Percentiles rank a stretch among this genome's conserved stretches.
These are phyloP conservation scores for Antheraea mylitta DNA, from an alignment of 1,140 invertebrate genomes.

Conservation along the genomic window DNA sequence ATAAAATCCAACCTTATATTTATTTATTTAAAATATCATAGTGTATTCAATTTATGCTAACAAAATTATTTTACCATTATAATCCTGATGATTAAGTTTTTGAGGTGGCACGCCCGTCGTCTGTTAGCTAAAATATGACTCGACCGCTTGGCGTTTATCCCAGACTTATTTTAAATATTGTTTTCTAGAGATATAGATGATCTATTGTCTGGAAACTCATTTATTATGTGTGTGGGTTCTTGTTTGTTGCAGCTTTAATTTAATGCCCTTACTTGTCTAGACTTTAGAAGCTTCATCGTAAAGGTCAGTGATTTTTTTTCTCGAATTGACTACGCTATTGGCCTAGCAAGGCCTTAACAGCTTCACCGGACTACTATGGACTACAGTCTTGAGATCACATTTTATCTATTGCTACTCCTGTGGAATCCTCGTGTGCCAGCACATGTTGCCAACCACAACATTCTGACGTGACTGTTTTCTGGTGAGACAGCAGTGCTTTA, in stretches of 20 bases:
- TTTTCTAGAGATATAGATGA: neutral
- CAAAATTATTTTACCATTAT: neutral
- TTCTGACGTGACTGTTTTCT: no score
- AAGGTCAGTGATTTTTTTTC: no score
- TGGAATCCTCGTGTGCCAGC: no score
- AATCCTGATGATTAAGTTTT: slow-evolving; percentile 4
- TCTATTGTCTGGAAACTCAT: neutral
- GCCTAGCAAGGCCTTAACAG: no score
- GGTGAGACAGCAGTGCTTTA: no score
- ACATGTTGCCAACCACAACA: no score
- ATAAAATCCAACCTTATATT: neutral
- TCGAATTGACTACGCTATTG: no score
- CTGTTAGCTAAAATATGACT: neutral
- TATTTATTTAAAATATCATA: neutral
- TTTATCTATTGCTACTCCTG: no score
- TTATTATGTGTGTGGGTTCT: neutral
- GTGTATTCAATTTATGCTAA: neutral
- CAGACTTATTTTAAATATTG: slow-evolving; percentile 13
- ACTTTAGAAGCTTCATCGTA: neutral
- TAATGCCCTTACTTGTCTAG: neutral
- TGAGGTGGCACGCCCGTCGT: neutral
- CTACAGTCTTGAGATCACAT: no score
- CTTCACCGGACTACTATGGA: no score
- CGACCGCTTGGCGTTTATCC: neutral
- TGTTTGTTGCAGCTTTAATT: neutral